These are phyloP conservation scores for Bicyclus anynana DNA, from an alignment of 1,140 invertebrate species.

Conservation along the genomic window DNA sequence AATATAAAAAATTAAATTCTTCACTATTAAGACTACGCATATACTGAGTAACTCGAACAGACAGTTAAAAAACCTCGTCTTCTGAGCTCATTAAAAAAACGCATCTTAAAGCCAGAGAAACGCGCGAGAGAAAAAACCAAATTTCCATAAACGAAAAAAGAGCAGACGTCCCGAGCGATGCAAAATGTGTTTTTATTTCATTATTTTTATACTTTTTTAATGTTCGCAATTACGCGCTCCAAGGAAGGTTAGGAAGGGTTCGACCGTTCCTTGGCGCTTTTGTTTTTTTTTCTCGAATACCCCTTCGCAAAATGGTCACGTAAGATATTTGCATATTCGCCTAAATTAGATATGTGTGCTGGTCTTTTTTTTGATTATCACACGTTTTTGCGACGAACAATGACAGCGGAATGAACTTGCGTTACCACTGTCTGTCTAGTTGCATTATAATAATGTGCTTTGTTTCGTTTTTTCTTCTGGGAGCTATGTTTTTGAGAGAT, in stretches of 20 bases:
- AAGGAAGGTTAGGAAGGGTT: conserved; percentile 32
- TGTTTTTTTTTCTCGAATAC: conserved; percentile 35
- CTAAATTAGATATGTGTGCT: conserved; percentile 40
- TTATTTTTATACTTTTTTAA: conserved; percentile 24
- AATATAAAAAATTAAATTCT: too few relatives aligned
- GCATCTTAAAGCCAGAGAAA: conserved; percentile 19
- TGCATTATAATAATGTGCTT: not conserved
- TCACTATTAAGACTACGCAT: too few relatives aligned
- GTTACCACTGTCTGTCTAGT: conserved; percentile 9
- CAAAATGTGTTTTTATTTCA: conserved; percentile 37
- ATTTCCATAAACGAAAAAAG: conserved; percentile 39
- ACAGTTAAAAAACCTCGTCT: conserved; percentile 7
- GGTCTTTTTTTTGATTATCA: conserved; percentile 33
- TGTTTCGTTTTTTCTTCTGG: not conserved
- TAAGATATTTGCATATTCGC: conserved; percentile 41
- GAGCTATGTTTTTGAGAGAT: too few relatives aligned
- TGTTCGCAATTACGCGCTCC: conserved; percentile 35
- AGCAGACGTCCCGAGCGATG: conserved; percentile 38
- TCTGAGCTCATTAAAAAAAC: conserved; percentile 29
- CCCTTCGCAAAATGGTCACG: conserved; percentile 48
- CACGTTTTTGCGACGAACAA: conserved; percentile 39
- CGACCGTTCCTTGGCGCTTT: conserved; percentile 32
- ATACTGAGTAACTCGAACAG: too few relatives aligned
- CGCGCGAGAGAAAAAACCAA: conserved; percentile 26
- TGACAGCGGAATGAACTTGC: conserved; percentile 36